A percentile compares a stretch with the other conserved stretches of the same genome.
phyloP scores from a whole-genome alignment of 2,888 invertebrate species.

The Rotaria sp. region DNA sequence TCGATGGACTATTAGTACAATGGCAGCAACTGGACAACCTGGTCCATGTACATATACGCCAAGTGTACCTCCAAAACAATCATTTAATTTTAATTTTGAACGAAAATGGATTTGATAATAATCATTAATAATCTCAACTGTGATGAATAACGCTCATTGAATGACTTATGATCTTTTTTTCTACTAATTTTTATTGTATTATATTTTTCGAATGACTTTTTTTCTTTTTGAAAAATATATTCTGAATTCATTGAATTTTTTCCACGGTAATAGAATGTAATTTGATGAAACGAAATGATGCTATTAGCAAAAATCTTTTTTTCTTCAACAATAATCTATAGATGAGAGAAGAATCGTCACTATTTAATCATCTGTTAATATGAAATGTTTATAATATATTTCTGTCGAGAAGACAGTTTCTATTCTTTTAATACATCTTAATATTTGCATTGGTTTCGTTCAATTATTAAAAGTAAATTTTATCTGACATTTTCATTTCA shows the following conservation, averaged over 20 bases:
- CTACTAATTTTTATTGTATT: not conserved
- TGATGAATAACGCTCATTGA: not conserved
- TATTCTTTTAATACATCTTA: too few relatives aligned
- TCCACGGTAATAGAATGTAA: too few relatives aligned
- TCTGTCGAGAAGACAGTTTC: too few relatives aligned
- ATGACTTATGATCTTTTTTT: not conserved
- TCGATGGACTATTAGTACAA: slow-evolving; percentile 45
- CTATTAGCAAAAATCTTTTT: too few relatives aligned
- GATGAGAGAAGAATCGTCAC: too few relatives aligned
- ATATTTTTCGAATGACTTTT: not conserved
- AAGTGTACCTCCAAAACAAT: slow-evolving; percentile 37
- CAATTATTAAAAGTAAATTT: too few relatives aligned
- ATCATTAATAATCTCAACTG: not conserved
- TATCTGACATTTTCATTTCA: too few relatives aligned
- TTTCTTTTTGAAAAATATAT: not conserved
- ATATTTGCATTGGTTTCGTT: too few relatives aligned
- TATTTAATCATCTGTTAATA: too few relatives aligned
- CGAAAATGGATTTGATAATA: slow-evolving; percentile 37
- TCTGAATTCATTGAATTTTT: not conserved
- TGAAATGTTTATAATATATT: too few relatives aligned
- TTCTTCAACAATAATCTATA: too few relatives aligned
- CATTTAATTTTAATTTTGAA: slow-evolving; percentile 37
- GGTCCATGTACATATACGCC: slow-evolving; percentile 42
- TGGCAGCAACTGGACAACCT: not conserved
- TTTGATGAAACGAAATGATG: too few relatives aligned